Evolutionary conservation across 2,113 vertebrate species (phyloP).

Genomic region (Leiothrix lutea): DNA sequence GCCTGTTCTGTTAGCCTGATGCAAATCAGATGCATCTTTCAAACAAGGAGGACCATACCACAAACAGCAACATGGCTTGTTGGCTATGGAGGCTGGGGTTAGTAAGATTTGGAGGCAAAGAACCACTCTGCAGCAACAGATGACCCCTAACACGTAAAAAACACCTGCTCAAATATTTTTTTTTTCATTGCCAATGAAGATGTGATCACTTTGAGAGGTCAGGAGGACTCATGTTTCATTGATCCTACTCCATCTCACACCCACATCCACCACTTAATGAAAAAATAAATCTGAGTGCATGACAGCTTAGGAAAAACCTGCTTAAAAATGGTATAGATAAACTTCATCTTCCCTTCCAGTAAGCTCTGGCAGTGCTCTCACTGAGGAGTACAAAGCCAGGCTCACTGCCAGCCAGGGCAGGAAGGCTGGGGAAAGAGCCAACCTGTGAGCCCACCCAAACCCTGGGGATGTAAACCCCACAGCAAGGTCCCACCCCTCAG

Average conservation of each 20-base stretch:
- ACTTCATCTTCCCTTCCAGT: neutral
- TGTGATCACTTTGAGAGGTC: neutral
- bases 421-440: neutral
- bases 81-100: neutral
- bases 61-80: neutral
- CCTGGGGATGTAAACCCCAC: neutral
- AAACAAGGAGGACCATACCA: neutral
- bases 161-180: neutral
- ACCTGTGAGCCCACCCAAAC: neutral
- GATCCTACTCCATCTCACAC: neutral
- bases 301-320: neutral
- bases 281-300: neutral
- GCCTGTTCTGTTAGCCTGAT: neutral
- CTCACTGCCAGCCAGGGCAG: neutral
- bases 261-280: neutral
- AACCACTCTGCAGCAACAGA: neutral
- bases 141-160: neutral
- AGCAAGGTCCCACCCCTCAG: fast-evolving
- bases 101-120: neutral
- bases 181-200: neutral
- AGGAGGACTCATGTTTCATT: neutral
- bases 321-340: neutral
- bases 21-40: neutral
- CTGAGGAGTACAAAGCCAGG: neutral
- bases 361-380: neutral